Evolutionary conservation across 2,888 invertebrate species (phyloP).

Genomic region (Tricholauxania praeusta): DNA sequence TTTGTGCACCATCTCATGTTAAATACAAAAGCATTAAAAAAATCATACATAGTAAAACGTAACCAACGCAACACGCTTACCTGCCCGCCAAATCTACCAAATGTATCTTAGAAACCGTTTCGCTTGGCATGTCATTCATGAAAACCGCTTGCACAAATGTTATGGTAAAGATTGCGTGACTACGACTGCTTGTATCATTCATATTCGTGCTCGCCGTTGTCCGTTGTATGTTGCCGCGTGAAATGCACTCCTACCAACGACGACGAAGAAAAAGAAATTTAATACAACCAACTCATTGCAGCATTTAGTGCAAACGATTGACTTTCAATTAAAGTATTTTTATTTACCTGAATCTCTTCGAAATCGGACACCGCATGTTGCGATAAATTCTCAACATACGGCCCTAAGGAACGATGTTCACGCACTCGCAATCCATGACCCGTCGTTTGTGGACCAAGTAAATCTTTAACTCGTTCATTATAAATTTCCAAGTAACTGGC

Average conservation of each 20-base stretch:
- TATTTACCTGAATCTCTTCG: conserved; percentile 82
- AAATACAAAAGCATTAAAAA: too few relatives aligned
- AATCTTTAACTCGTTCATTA: conserved; percentile 84
- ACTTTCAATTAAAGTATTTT: conserved; percentile 23
- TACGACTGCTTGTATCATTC: conserved; percentile 92
- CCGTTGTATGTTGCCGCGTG: conserved; percentile 83
- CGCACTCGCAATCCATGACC: conserved; percentile 81
- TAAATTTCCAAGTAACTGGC: conserved; percentile 90
- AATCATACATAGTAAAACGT: too few relatives aligned
- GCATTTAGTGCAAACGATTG: conserved; percentile 20
- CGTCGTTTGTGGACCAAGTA: conserved; percentile 72
- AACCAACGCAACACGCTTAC: conserved; percentile 65
- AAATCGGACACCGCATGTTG: conserved; percentile 89
- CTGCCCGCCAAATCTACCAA: conserved; percentile 90
- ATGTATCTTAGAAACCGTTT: conserved; percentile 91
- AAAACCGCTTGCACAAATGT: conserved; percentile 90
- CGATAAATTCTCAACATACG: conserved; percentile 88
- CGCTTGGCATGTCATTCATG: conserved; percentile 88
- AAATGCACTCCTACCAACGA: conserved; percentile 76
- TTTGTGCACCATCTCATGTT: too few relatives aligned
- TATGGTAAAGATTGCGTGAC: conserved; percentile 92
- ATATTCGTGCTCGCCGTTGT: conserved; percentile 92
- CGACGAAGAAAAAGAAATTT: conserved; percentile 13
- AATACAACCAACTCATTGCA: conserved; percentile 16
- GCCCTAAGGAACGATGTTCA: conserved; percentile 84